phyloP scores from a whole-genome alignment of 1,140 invertebrate genomes.

The Lucilia sericata region DNA sequence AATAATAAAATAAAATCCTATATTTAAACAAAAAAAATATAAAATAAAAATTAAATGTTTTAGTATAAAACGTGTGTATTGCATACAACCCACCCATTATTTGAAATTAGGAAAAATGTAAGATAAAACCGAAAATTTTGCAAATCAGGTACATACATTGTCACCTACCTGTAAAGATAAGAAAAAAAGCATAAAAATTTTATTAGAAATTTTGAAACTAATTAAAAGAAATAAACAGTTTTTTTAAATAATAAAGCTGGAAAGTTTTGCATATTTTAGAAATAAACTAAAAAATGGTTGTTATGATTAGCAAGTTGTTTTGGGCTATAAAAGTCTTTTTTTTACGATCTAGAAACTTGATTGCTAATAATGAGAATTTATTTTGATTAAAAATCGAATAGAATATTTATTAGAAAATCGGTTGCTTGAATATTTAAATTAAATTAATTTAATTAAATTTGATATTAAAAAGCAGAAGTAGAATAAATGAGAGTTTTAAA shows the following conservation, averaged over 20 bases:
- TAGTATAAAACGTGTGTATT: background rate
- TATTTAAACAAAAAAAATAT: background rate
- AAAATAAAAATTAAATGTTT: background rate
- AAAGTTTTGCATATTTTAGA: too few species aligned
- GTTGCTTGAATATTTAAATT: too few species aligned
- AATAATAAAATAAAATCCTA: background rate
- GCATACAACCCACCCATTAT: background rate
- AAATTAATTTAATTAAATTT: too few species aligned
- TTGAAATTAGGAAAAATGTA: background rate
- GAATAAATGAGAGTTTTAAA: too few species aligned
- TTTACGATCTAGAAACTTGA: too few species aligned
- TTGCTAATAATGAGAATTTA: too few species aligned
- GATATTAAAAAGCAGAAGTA: too few species aligned
- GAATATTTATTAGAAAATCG: too few species aligned
- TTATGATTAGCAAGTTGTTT: too few species aligned
- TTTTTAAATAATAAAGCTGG: background rate
- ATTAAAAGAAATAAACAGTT: background rate
- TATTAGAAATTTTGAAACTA: conserved; percentile 23
- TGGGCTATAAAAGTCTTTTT: too few species aligned
- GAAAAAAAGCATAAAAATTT: conserved; percentile 29
- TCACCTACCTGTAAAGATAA: conserved; percentile 50
- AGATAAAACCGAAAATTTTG: background rate
- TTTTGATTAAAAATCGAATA: too few species aligned
- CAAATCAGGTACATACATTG: conserved; percentile 46
- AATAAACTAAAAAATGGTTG: too few species aligned